Percentiles rank a stretch among this genome's conserved stretches.
These are phyloP conservation scores for Ciconia maguari DNA, from an alignment of 2,113 vertebrate genomes.

Conservation along the genomic window DNA sequence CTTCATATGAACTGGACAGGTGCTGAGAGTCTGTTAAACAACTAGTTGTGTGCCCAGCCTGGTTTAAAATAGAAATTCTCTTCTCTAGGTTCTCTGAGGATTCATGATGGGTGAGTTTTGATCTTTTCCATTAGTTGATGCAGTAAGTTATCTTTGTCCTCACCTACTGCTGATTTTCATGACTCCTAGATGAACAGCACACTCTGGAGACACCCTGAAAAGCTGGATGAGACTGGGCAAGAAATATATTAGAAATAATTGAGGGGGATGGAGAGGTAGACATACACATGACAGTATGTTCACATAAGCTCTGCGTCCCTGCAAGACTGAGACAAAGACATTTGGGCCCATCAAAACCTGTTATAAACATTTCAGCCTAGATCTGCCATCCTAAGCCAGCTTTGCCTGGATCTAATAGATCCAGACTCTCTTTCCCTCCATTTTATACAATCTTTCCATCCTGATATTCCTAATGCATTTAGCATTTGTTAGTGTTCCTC, in stretches of 20 bases:
- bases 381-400: not conserved
- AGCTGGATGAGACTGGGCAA: not conserved
- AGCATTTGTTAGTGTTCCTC: not conserved
- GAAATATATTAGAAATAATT: not conserved
- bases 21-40: not conserved
- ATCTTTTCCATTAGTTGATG: not conserved
- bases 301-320: not conserved
- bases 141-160: not conserved
- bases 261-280: not conserved
- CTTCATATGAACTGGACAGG: not conserved
- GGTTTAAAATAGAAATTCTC: not conserved
- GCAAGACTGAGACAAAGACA: not conserved
- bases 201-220: not conserved
- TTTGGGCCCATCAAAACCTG: not conserved
- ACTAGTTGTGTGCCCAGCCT: not conserved
- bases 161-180: not conserved
- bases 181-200: not conserved
- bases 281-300: accelerated
- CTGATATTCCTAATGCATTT: not conserved
- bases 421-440: not conserved
- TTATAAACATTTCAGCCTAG: not conserved
- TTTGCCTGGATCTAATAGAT: not conserved
- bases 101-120: not conserved
- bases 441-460: not conserved
- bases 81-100: not conserved